phyloP scores from a whole-genome alignment of 2,113 vertebrate genomes.

The Pachyramphus minor region DNA sequence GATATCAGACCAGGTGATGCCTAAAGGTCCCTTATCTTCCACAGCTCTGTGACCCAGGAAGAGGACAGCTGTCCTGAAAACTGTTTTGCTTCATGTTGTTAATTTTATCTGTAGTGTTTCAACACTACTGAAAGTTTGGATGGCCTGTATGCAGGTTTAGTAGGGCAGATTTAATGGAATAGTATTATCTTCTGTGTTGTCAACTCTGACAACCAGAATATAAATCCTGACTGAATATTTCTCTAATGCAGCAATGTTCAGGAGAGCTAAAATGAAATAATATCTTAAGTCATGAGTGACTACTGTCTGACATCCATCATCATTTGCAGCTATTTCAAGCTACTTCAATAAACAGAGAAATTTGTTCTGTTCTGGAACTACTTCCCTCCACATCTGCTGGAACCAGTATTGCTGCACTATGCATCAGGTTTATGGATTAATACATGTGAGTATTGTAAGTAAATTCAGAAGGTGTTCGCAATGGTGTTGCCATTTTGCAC shows the following conservation, averaged over 20 bases:
- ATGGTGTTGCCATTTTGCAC: not conserved
- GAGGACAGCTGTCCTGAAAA: not conserved
- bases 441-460: not conserved
- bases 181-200: not conserved
- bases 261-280: not conserved
- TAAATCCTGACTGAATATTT: not conserved
- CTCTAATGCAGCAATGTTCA: not conserved
- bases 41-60: not conserved
- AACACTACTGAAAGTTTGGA: not conserved
- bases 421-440: not conserved
- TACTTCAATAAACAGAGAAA: not conserved
- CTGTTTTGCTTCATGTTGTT: not conserved
- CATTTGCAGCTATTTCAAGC: not conserved
- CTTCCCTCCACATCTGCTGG: not conserved
- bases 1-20: rapidly evolving
- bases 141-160: not conserved
- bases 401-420: rapidly evolving
- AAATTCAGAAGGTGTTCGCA: not conserved
- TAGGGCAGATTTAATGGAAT: not conserved
- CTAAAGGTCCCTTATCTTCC: not conserved
- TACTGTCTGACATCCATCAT: not conserved
- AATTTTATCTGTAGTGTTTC: not conserved
- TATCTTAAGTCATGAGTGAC: not conserved
- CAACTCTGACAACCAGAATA: not conserved
- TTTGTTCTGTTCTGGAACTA: not conserved